Conservation (phyloP, 2,113 vertebrate genomes). For the Formicarius rufipectus region DNA sequence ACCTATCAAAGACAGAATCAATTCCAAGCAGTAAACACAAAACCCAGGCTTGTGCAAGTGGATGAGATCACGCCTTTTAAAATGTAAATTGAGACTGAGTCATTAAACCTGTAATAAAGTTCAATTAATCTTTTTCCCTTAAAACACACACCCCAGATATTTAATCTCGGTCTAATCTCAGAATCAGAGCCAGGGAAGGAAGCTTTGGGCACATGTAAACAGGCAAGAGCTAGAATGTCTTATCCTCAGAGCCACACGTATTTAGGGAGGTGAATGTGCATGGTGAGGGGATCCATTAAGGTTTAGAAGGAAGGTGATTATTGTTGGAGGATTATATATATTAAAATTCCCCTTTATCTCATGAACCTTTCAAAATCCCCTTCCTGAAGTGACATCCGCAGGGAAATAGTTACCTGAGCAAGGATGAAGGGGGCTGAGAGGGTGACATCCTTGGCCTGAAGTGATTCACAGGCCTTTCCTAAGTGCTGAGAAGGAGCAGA, state of each 20-base stretch:
- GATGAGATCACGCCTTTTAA: slow-evolving; percentile 59
- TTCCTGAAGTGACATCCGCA: not conserved
- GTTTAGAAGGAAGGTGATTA: not conserved
- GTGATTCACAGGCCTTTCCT: not conserved
- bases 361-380: not conserved
- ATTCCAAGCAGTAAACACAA: slow-evolving; percentile 48
- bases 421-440: not conserved
- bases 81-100: slow-evolving; percentile 55
- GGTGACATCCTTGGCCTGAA: not conserved
- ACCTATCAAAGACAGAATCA: slow-evolving; percentile 55
- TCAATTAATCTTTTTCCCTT: slow-evolving; percentile 60
- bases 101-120: slow-evolving; percentile 66
- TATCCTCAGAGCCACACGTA: not conserved
- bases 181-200: not conserved
- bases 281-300: not conserved
- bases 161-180: slow-evolving; percentile 49
- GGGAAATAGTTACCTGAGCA: not conserved
- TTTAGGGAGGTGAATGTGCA: not conserved
- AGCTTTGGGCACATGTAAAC: not conserved
- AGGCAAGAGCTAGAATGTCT: not conserved
- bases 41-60: not conserved
- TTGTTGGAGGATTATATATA: not conserved
- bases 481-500: not conserved
- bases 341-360: not conserved
- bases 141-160: slow-evolving; percentile 57